phyloP scores from a whole-genome alignment of 1,140 invertebrate genomes.

The Contarinia nasturtii region DNA sequence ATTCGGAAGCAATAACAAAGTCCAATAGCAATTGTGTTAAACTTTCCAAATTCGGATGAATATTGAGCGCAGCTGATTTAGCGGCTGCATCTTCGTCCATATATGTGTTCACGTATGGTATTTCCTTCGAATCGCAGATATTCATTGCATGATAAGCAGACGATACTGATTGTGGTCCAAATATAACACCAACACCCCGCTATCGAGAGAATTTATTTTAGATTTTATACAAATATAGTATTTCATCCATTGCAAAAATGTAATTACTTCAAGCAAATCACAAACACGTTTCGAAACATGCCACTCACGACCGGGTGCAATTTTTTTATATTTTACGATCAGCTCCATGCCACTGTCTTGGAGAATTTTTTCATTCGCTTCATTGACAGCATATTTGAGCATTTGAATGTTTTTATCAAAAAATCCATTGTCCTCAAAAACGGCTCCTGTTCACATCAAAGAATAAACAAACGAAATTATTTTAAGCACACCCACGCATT shows the following conservation, averaged over 20 bases:
- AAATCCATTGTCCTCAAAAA: too few relatives aligned
- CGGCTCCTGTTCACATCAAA: too few relatives aligned
- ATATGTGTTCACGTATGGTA: conserved; percentile 54
- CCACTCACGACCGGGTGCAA: conserved; percentile 20
- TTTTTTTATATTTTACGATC: too few relatives aligned
- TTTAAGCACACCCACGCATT: too few relatives aligned
- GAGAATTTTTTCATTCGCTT: too few relatives aligned
- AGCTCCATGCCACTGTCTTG: too few relatives aligned
- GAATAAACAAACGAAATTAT: too few relatives aligned
- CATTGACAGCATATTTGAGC: too few relatives aligned
- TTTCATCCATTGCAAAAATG: too few relatives aligned
- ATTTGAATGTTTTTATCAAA: too few relatives aligned
- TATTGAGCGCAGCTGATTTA: conserved; percentile 47
- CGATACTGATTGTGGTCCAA: conserved; percentile 52
- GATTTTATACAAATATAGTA: too few relatives aligned
- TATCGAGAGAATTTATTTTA: conserved; percentile 9
- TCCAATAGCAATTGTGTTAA: conserved; percentile 55
- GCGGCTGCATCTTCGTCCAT: conserved; percentile 43
- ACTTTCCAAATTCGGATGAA: conserved; percentile 59
- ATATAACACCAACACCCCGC: conserved; percentile 53
- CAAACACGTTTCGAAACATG: conserved; percentile 22
- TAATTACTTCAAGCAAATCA: conserved; percentile 20
- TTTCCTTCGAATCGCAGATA: conserved; percentile 70
- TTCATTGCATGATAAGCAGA: conserved; percentile 60
- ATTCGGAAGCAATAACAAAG: conserved; percentile 53